These are phyloP conservation scores for Trilocha varians DNA, from an alignment of 2,888 invertebrate genomes.

Conservation along the genomic window DNA sequence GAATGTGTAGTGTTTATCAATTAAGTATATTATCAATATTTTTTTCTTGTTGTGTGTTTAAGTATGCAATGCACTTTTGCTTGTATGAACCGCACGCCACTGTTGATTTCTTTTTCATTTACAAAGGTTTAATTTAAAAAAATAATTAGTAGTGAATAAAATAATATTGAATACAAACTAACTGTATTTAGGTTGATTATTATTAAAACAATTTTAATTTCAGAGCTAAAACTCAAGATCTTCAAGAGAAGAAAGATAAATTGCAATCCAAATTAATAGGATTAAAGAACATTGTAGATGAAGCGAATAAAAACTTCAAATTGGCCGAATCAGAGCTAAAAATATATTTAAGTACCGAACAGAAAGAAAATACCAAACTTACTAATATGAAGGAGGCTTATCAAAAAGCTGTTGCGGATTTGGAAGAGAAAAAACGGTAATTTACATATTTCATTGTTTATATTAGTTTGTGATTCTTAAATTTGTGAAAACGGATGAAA, in stretches of 20 bases:
- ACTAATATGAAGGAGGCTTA: slow-evolving; percentile 70
- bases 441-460: slow-evolving; percentile 12
- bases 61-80: too few species aligned
- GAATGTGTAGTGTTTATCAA: too few species aligned
- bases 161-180: too few species aligned
- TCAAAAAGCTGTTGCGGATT: slow-evolving; percentile 56
- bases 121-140: not conserved
- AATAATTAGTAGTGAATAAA: too few species aligned
- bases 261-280: slow-evolving; percentile 79
- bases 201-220: slow-evolving; percentile 8
- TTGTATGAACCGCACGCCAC: too few species aligned
- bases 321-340: slow-evolving; percentile 86
- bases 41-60: too few species aligned
- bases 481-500: too few species aligned
- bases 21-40: too few species aligned
- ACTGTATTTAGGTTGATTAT: too few species aligned
- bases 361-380: slow-evolving; percentile 76
- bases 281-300: slow-evolving; percentile 79
- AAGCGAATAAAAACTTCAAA: slow-evolving; percentile 73
- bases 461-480: not conserved
- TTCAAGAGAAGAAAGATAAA: slow-evolving; percentile 81
- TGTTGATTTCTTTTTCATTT: not conserved
- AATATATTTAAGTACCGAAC: slow-evolving; percentile 78
- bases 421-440: slow-evolving; percentile 63
- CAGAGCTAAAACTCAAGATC: slow-evolving; percentile 76